A percentile compares a stretch with the other conserved stretches of the same genome.
Evolutionary conservation across 2,888 invertebrate species (phyloP).

Genomic region (Caenorhabditis sp.): DNA sequence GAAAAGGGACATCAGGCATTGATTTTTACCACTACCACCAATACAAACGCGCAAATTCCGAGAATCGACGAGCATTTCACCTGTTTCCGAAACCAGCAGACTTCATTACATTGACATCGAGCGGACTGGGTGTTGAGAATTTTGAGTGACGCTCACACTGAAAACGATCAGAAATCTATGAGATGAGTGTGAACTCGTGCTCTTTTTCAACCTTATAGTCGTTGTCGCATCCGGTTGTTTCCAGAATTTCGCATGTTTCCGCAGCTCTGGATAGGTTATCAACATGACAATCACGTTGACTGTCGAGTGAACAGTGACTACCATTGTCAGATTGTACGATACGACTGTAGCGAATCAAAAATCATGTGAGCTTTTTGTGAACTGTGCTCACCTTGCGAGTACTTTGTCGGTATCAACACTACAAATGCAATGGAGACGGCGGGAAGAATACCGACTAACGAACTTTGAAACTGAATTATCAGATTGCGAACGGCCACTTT

Average conservation of each 20-base stretch:
- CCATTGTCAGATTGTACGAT: slow-evolving; percentile 21
- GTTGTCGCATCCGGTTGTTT: too few species aligned
- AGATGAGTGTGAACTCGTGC: neutral
- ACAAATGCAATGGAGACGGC: slow-evolving; percentile 26
- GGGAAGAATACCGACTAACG: slow-evolving; percentile 20
- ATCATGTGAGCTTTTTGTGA: too few species aligned
- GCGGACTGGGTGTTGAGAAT: too few species aligned
- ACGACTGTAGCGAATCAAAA: slow-evolving; percentile 4
- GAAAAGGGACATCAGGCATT: too few species aligned
- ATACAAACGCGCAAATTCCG: too few species aligned
- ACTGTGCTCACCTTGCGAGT: slow-evolving; percentile 24
- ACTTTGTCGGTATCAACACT: slow-evolving; percentile 11
- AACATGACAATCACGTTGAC: slow-evolving; percentile 20
- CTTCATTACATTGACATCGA: too few species aligned
- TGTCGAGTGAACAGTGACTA: slow-evolving; percentile 16
- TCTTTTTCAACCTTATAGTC: too few species aligned
- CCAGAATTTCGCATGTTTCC: slow-evolving; percentile 30
- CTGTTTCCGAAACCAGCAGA: too few species aligned
- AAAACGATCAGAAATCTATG: too few species aligned
- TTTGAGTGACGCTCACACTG: slow-evolving; percentile 33
- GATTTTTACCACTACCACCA: too few species aligned
- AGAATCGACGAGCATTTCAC: too few species aligned
- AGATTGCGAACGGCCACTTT: slow-evolving; percentile 27
- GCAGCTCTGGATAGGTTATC: slow-evolving; percentile 24
- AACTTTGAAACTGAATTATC: slow-evolving; percentile 21